Base-by-base conservation (phyloP, 2,113 vertebrate genomes). In the Syngnathus typhle region DNA sequence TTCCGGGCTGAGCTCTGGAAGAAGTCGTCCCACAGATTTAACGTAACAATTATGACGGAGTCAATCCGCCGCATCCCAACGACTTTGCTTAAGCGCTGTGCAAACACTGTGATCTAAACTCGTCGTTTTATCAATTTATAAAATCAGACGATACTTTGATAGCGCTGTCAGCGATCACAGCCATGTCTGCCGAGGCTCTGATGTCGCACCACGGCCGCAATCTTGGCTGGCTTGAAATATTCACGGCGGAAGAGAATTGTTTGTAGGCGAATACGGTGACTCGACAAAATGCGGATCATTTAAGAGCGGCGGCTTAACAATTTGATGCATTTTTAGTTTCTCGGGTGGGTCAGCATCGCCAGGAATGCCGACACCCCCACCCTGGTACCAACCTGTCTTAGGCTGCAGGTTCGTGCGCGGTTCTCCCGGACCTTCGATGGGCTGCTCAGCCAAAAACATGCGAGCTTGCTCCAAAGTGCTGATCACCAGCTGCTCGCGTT, bases 341-440 rank as follows among this genome's bases (percentile, higher is more conserved):
- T 32, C 8, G 21, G 19, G 16, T 21, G 23, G 49, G 49, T 63
- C 23, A 19, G 11, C 68, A 65, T 38, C 65, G 60, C 56, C 55
- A 47, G 46, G 1, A 56, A 56, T 6, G 27, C 21, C 1, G 16
- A 59, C 16, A 1, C 4, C 5, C 44, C 44, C 15, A 3, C 44
- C 44, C 44, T 13, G 13, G 43, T 46, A 74, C 91, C 79, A 68
- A 95, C 97, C 97, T 69, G 93, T 84, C 91, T 96, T 98, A 7
- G 91, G 92, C 63, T 95, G 94, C 23, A 93, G 81, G 73, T 88
- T 95, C 79, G 91, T 94, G 72, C 94, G 91, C 15, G 96, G 96
- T 65, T 99, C 96, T 78, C 96, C 96, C 0, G 96, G 96, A 6
- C 93, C 96, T 78, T 98, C 96, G 52, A 98, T 98, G 23, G 95